Percentiles rank a stretch among this genome's conserved stretches.
Evolutionary conservation across 2,113 vertebrate genomes (phyloP).

Genomic region (Gavia stellata): DNA sequence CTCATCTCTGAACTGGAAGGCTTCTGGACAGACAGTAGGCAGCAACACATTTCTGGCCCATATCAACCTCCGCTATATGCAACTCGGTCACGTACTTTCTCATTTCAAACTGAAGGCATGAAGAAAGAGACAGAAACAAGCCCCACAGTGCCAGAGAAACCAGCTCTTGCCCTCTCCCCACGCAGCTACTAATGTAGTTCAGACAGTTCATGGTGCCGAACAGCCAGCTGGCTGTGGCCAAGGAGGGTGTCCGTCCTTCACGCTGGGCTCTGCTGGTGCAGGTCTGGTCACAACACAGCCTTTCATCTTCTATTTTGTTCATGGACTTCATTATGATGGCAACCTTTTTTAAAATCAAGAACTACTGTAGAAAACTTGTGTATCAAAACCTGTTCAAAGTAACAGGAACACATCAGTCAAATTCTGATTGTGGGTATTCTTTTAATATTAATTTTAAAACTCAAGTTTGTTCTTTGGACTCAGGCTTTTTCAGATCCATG

Average conservation of each 20-base stretch:
- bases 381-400: background rate
- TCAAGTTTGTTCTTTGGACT: background rate
- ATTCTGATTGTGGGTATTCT: background rate
- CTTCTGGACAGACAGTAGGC: background rate
- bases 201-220: fast-evolving
- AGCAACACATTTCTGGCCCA: background rate
- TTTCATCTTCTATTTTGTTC: background rate
- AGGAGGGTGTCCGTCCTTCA: background rate
- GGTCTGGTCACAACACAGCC: background rate
- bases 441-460: background rate
- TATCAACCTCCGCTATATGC: background rate
- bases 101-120: background rate
- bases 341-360: background rate
- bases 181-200: background rate
- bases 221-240: background rate
- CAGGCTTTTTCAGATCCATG: background rate
- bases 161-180: background rate
- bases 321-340: background rate
- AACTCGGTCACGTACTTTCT: background rate
- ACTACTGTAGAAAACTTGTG: background rate
- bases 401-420: background rate
- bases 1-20: background rate
- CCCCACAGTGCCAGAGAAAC: background rate
- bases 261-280: background rate
- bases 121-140: background rate